Base-by-base conservation (phyloP, 2,888 invertebrate genomes). In the Zygaena filipendulae region DNA sequence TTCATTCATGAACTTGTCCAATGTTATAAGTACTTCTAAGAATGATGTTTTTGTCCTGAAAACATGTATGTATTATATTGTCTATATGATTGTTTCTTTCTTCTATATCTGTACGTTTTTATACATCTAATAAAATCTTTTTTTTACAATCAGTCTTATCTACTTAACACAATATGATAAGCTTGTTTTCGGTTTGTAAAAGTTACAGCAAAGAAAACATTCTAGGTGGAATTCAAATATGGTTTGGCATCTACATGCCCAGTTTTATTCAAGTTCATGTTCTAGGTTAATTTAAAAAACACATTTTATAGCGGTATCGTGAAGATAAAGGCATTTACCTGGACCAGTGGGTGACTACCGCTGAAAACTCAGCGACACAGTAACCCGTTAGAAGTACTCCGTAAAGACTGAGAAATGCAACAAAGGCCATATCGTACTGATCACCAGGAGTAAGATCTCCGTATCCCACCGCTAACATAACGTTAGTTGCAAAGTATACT, bases 351-450 rank as follows among this genome's bases (percentile, higher is more conserved):
- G 77, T 79, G 16, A 81, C 67, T 3, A 72, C 64, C 10, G 82
- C 64, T 1, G 81, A 75, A 44, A 82, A 75, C 46, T 82, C 81
- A 3, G 82, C 74, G 7, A 81, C 60, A 43, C 79, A 81, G 43
- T 74, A 81, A 6, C 81, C 81, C 32, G 60, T 59, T n/a, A 80
- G 49, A 23, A 81, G 46, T 11, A 81, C 70, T 16, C 82, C 82
- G 39, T 64, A 71, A 7, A 79, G 56, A 35, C 71, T 74, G n/a
- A 75, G 51, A 43, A 79, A 77, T 2, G 68, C 67, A 4, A 77
- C 51, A 10, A 77, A 53, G 12, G 54, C 62, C 75, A 79, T 67
- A 35, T 82, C 82, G 29, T 49, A 62, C 20, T 59, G 49, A 35
- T 81, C 81, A 6, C 69, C 69, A 2, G 81, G 79, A 2, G 47